Conservation (phyloP, 1,140 invertebrate genomes). For the Oryzaephilus surinamensis region DNA sequence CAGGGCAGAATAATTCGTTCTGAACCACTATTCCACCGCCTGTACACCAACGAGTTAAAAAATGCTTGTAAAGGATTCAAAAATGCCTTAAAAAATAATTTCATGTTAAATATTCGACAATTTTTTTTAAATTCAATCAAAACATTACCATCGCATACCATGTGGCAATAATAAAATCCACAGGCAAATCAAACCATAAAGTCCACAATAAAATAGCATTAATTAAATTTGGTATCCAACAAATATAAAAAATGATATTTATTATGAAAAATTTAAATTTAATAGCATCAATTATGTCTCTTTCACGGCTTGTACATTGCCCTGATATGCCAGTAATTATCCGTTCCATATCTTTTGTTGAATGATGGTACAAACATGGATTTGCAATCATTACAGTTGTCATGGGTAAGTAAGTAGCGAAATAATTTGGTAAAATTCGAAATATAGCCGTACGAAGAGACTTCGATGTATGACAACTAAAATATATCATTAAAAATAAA, state of each 20-base stretch:
- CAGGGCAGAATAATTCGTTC: slow-evolving; percentile 31
- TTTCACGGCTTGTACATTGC: slow-evolving; percentile 58
- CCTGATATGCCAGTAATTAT: slow-evolving; percentile 48
- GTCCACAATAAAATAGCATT: slow-evolving; percentile 67
- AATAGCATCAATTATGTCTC: slow-evolving; percentile 56
- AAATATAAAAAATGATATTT: slow-evolving; percentile 66
- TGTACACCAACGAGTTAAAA: slow-evolving; percentile 66
- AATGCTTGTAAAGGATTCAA: slow-evolving; percentile 74
- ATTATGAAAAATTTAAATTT: slow-evolving; percentile 65
- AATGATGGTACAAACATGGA: slow-evolving; percentile 58
- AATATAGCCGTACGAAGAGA: slow-evolving; percentile 47
- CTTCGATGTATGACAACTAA: slow-evolving; percentile 58
- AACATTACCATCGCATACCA: slow-evolving; percentile 71
- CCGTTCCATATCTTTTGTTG: slow-evolving; percentile 51
- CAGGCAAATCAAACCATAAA: slow-evolving; percentile 60
- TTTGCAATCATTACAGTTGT: slow-evolving; percentile 62
- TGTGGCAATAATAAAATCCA: slow-evolving; percentile 51
- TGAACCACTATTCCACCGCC: slow-evolving; percentile 48
- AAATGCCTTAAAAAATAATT: slow-evolving; percentile 49
- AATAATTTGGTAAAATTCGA: slow-evolving; percentile 67
- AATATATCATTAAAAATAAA: slow-evolving; percentile 27
- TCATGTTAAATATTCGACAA: neutral
- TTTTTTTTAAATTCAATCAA: neutral
- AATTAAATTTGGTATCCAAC: slow-evolving; percentile 71
- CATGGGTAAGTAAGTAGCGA: slow-evolving; percentile 62